Conservation (phyloP, 1,140 invertebrate genomes). For the Zaprionus inermis region DNA sequence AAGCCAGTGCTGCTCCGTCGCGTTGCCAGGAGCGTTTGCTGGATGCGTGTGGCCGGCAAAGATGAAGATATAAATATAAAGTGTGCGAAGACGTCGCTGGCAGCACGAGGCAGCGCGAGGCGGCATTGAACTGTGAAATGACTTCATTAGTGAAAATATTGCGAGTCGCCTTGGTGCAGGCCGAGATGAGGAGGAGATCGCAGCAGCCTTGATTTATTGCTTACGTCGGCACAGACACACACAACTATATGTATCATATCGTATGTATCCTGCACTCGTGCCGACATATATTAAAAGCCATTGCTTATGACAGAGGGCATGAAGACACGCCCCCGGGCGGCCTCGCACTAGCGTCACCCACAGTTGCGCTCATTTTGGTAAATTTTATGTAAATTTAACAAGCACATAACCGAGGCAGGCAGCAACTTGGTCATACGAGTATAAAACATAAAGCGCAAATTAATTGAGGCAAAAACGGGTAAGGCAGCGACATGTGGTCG, state of each 20-base stretch:
- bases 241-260: constrained; percentile 1
- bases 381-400: constrained; percentile 76
- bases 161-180: constrained; percentile 42
- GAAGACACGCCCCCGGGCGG: background rate
- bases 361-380: constrained; percentile 39
- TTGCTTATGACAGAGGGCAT: constrained; percentile 24
- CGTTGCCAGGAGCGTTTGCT: constrained; percentile 23
- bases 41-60: constrained; percentile 60
- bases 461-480: constrained; percentile 72
- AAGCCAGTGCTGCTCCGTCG: constrained; percentile 6
- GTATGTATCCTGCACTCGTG: constrained; percentile 1
- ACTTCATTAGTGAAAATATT: constrained; percentile 83
- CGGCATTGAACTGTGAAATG: constrained; percentile 81
- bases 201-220: constrained; percentile 61
- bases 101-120: background rate
- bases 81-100: constrained; percentile 28
- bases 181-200: constrained; percentile 10
- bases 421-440: constrained; percentile 58
- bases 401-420: constrained; percentile 52
- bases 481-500: background rate
- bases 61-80: constrained; percentile 72
- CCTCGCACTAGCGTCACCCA: constrained; percentile 4
- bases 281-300: constrained; percentile 8
- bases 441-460: constrained; percentile 80
- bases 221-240: constrained; percentile 13